Evolutionary conservation across 2,888 invertebrate species (phyloP).

Genomic region (Netelia inedita): DNA sequence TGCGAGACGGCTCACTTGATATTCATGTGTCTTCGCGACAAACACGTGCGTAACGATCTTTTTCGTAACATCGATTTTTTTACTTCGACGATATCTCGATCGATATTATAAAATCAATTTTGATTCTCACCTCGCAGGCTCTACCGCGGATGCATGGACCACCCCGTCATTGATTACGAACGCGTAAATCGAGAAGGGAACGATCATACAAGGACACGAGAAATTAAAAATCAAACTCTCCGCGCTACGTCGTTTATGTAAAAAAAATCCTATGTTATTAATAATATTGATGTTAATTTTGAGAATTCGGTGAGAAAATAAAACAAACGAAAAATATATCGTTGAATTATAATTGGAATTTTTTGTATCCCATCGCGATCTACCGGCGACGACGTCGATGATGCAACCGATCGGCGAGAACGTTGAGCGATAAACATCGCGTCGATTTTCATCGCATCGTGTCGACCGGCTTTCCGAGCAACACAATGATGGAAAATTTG

Average conservation of each 20-base stretch:
- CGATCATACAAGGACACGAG: neutral
- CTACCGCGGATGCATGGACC: slow-evolving; percentile 11
- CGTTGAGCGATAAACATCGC: neutral
- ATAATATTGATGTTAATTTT: too few relatives aligned
- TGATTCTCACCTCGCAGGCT: neutral
- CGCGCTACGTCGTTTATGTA: too few relatives aligned
- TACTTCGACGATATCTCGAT: neutral
- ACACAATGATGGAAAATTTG: neutral
- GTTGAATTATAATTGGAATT: too few relatives aligned
- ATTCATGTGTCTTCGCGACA: slow-evolving; percentile 56
- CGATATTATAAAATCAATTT: neutral
- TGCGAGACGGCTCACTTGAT: slow-evolving; percentile 66
- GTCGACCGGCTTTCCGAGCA: neutral
- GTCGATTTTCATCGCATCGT: neutral
- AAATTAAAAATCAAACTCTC: neutral
- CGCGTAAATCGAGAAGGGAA: neutral
- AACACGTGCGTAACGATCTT: slow-evolving; percentile 51
- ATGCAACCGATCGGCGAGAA: neutral
- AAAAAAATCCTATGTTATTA: too few relatives aligned
- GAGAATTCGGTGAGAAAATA: too few relatives aligned
- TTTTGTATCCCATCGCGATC: too few relatives aligned
- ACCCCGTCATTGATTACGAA: neutral
- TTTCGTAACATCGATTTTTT: neutral
- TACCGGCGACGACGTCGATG: neutral
- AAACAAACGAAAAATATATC: too few relatives aligned